Conservation (phyloP, 2,113 vertebrate genomes). For the Aphelocoma coerulescens region DNA sequence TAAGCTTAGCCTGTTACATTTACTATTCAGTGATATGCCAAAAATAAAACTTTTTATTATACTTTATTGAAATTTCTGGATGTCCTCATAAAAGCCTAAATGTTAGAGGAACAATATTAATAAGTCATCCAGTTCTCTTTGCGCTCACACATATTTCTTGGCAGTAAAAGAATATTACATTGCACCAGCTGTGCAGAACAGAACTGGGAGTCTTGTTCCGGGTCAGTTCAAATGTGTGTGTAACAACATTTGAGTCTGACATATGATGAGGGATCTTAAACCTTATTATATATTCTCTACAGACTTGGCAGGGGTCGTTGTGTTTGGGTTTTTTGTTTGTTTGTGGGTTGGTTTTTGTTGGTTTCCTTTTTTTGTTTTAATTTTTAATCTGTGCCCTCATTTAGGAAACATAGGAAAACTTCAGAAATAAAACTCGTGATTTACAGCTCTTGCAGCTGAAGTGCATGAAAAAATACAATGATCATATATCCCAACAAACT, state of each 20-base stretch:
- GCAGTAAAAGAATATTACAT: conserved; percentile 55
- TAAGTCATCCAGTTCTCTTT: conserved; percentile 60
- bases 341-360: neutral
- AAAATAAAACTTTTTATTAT: conserved; percentile 52
- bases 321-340: neutral
- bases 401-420: neutral
- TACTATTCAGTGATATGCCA: conserved; percentile 1
- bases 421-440: neutral
- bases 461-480: neutral
- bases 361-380: neutral
- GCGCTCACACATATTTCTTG: conserved; percentile 49
- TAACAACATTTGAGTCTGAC: neutral
- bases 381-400: neutral
- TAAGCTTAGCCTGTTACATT: neutral
- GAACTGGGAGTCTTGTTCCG: conserved; percentile 55
- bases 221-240: conserved; percentile 57
- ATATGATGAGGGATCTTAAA: neutral
- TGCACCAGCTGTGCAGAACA: conserved; percentile 56
- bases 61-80: conserved; percentile 59
- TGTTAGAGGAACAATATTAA: conserved; percentile 70
- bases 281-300: neutral
- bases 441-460: neutral
- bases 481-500: neutral
- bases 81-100: conserved; percentile 62
- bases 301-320: neutral